These are phyloP conservation scores for Aegithalos caudatus DNA, from an alignment of 2,113 vertebrate genomes.

Conservation along the genomic window DNA sequence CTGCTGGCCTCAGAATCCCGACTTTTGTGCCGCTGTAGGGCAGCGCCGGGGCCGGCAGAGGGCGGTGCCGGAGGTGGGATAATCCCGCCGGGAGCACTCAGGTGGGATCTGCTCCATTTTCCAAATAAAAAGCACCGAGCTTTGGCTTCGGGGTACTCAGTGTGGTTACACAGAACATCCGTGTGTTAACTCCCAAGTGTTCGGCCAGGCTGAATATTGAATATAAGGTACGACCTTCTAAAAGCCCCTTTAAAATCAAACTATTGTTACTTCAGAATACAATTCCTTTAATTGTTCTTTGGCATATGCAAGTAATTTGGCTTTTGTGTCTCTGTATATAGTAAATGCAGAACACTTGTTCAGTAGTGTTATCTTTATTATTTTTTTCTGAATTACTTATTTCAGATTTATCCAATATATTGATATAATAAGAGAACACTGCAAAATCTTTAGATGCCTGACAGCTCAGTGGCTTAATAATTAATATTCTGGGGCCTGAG, in stretches of 20 bases:
- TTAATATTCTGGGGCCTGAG: not conserved
- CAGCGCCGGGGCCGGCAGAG: not conserved
- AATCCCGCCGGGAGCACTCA: accelerated
- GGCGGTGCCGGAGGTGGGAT: not conserved
- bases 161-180: not conserved
- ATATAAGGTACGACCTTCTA: not conserved
- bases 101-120: not conserved
- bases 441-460: not conserved
- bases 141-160: accelerated
- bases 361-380: not conserved
- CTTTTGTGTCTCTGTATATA: not conserved
- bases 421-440: not conserved
- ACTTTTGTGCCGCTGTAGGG: accelerated
- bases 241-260: not conserved
- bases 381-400: not conserved
- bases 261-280: not conserved
- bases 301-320: not conserved
- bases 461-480: constrained; percentile 22
- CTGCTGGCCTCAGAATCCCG: accelerated
- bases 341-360: not conserved
- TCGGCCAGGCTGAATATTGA: not conserved
- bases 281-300: not conserved
- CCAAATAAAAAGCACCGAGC: accelerated
- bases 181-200: accelerated
- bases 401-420: not conserved